These are phyloP conservation scores for Drosophila navojoa DNA, from an alignment of 1,140 invertebrate species.

Conservation along the genomic window DNA sequence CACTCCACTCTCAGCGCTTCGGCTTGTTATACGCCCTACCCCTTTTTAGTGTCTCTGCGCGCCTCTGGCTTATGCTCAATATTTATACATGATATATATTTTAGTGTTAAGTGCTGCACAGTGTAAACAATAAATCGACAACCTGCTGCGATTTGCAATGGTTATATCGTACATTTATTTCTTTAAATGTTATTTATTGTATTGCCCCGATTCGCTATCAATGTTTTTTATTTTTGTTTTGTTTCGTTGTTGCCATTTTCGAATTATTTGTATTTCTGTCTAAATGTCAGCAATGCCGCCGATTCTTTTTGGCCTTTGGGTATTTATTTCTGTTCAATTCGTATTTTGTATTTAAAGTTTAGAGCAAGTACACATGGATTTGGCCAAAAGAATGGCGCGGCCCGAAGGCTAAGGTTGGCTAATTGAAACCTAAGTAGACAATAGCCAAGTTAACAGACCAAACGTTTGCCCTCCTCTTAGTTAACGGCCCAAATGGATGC, in stretches of 20 bases:
- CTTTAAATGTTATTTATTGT: slow-evolving; percentile 57
- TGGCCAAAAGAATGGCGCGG: slow-evolving; percentile 30
- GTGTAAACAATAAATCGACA: slow-evolving; percentile 27
- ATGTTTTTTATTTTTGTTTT: slow-evolving; percentile 5
- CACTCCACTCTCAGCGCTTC: neutral
- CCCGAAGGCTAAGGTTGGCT: slow-evolving; percentile 38
- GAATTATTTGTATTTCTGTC: slow-evolving; percentile 24
- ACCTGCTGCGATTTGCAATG: slow-evolving; percentile 47
- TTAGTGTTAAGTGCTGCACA: slow-evolving; percentile 24
- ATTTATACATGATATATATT: slow-evolving; percentile 25
- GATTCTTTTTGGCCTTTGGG: slow-evolving; percentile 42
- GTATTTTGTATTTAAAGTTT: slow-evolving; percentile 17
- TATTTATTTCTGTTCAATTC: too few relatives aligned
- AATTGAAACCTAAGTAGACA: slow-evolving; percentile 36
- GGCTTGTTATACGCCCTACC: neutral
- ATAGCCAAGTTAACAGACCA: slow-evolving; percentile 9
- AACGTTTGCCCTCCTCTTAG: neutral
- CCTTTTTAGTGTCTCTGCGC: neutral
- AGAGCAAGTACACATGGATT: neutral
- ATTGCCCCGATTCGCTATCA: slow-evolving; percentile 38
- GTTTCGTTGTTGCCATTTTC: neutral
- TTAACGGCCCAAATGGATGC: slow-evolving; percentile 14
- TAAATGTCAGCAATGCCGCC: slow-evolving; percentile 53
- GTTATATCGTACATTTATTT: slow-evolving; percentile 38
- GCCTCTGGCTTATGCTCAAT: slow-evolving; percentile 12